Evolutionary conservation across 2,888 invertebrate genomes (phyloP).

Genomic region (Nasonovia ribisnigri): DNA sequence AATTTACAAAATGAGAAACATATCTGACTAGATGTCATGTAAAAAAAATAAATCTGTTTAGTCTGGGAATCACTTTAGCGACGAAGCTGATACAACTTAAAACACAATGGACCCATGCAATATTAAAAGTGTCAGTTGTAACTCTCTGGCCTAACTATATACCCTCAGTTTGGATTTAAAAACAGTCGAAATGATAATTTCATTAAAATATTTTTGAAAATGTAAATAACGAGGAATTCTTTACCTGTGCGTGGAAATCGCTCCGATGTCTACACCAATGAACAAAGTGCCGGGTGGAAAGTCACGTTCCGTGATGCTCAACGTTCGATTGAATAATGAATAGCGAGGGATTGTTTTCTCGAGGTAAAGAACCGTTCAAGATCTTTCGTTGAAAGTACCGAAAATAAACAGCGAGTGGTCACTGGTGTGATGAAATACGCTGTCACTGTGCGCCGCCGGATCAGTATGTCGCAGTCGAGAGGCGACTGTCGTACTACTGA

Average conservation of each 20-base stretch:
- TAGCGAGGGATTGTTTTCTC: not conserved
- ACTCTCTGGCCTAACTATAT: not conserved
- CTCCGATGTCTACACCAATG: not conserved
- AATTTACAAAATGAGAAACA: not conserved
- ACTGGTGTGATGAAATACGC: not conserved
- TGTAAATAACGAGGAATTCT: not conserved
- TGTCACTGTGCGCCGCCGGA: not conserved
- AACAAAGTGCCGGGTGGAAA: not conserved
- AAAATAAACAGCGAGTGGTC: not conserved
- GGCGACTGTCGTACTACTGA: too few relatives aligned
- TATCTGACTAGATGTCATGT: not conserved
- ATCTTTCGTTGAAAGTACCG: not conserved
- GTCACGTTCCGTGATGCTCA: not conserved
- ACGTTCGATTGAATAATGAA: not conserved
- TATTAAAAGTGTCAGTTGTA: too few relatives aligned
- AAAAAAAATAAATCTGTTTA: not conserved
- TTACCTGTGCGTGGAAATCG: not conserved
- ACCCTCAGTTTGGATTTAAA: not conserved
- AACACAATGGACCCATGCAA: not conserved
- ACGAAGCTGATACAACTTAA: not conserved
- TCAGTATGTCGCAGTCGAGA: not conserved
- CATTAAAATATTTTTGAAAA: not conserved
- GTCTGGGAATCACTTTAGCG: not conserved
- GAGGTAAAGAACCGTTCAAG: not conserved
- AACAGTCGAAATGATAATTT: not conserved